Evolutionary conservation across 1,140 invertebrate genomes (phyloP).

Genomic region (Lepidurus couesii): DNA sequence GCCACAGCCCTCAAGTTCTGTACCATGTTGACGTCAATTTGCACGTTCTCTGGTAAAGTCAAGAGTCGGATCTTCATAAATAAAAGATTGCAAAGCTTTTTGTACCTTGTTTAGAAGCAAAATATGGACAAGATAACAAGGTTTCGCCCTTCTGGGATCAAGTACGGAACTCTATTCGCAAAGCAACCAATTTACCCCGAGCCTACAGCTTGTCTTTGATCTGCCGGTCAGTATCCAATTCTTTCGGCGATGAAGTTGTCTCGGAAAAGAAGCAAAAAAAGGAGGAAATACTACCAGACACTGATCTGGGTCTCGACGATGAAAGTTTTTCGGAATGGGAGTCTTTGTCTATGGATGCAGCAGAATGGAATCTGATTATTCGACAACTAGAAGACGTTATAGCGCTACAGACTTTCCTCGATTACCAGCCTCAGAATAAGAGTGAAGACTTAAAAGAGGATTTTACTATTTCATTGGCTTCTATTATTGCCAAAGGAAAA

Average conservation of each 20-base stretch:
- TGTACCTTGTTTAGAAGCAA: not conserved
- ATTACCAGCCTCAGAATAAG: slow-evolving; percentile 55
- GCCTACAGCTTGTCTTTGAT: slow-evolving; percentile 67
- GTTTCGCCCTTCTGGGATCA: slow-evolving; percentile 65
- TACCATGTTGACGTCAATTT: not conserved
- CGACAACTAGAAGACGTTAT: slow-evolving; percentile 84
- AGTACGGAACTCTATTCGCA: slow-evolving; percentile 60
- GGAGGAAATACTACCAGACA: slow-evolving; percentile 34
- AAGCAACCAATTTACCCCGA: slow-evolving; percentile 62
- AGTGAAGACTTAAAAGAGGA: slow-evolving; percentile 49
- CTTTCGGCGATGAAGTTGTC: slow-evolving; percentile 46
- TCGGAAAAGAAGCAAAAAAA: slow-evolving; percentile 49
- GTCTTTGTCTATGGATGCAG: slow-evolving; percentile 72
- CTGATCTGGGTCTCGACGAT: slow-evolving; percentile 38
- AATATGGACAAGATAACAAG: not conserved
- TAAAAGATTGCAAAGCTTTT: not conserved
- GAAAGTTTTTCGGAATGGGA: slow-evolving; percentile 61
- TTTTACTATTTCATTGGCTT: slow-evolving; percentile 63
- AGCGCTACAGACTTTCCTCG: slow-evolving; percentile 53
- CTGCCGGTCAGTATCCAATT: slow-evolving; percentile 62
- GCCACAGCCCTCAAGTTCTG: not conserved
- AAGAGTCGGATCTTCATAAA: not conserved
- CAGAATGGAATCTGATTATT: slow-evolving; percentile 76
- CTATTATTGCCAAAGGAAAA: slow-evolving; percentile 69
- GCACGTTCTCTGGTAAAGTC: not conserved